phyloP scores from a whole-genome alignment of 1,140 invertebrate species.

The Pachyrhynchus sulphureomaculatus region DNA sequence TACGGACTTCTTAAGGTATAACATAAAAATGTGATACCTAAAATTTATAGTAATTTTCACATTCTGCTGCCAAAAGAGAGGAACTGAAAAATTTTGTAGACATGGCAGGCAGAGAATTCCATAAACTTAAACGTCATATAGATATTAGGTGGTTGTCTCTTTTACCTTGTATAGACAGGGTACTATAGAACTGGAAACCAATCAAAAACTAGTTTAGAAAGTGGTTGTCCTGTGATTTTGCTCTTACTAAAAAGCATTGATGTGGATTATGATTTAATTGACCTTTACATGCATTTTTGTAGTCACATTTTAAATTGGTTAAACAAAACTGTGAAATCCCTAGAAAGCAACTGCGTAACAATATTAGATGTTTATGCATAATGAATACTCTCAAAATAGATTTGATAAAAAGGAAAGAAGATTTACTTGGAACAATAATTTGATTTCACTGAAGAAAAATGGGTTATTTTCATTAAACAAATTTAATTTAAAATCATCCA shows the following conservation, averaged over 20 bases:
- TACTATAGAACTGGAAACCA: conserved; percentile 38
- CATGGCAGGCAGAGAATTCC: conserved; percentile 36
- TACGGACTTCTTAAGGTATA: conserved; percentile 34
- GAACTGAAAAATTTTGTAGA: conserved; percentile 41
- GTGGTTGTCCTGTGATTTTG: conserved; percentile 10
- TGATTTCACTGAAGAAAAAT: background rate
- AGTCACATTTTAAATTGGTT: conserved; percentile 2
- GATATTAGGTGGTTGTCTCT: conserved; percentile 10
- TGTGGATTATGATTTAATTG: background rate
- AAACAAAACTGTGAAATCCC: conserved; percentile 4
- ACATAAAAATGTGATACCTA: conserved; percentile 41
- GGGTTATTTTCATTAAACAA: background rate
- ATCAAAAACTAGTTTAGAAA: conserved; percentile 35
- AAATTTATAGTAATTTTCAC: conserved; percentile 28
- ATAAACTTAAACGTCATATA: conserved; percentile 27
- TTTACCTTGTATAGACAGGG: conserved; percentile 32
- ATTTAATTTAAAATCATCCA: background rate
- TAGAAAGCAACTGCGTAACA: conserved; percentile 22
- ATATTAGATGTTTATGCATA: conserved; percentile 23
- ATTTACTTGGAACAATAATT: background rate
- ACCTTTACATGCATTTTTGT: conserved; percentile 12
- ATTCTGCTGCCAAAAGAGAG: conserved; percentile 36
- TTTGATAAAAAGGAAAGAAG: background rate
- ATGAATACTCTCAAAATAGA: conserved; percentile 7
- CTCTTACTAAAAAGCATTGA: background rate